Evolutionary conservation across 2,797 vertebrate genomes (phyloP).

Genomic region (Catharus ustulatus): DNA sequence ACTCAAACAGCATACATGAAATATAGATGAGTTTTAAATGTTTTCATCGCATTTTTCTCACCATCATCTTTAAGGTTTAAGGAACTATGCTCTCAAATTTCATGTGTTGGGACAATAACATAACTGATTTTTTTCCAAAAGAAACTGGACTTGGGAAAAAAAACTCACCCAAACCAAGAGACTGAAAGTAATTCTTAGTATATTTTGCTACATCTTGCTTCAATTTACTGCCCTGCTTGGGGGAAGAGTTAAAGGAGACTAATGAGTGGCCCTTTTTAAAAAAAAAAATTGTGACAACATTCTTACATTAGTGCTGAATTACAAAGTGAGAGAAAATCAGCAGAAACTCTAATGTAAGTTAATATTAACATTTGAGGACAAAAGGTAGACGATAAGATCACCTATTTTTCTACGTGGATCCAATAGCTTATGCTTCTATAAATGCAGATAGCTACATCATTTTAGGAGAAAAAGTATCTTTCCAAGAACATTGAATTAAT

Average conservation of each 20-base stretch:
- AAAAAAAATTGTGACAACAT: background rate
- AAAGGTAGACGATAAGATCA: background rate
- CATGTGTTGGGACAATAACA: background rate
- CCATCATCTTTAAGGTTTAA: background rate
- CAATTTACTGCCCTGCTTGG: background rate
- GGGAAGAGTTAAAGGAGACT: background rate
- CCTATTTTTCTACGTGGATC: background rate
- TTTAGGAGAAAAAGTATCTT: background rate
- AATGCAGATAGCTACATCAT: background rate
- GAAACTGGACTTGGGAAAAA: background rate
- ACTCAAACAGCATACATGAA: background rate
- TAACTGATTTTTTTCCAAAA: background rate
- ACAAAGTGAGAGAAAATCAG: background rate
- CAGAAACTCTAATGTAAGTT: background rate
- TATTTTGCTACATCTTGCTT: background rate
- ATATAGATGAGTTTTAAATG: background rate
- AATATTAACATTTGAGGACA: background rate
- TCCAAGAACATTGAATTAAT: background rate
- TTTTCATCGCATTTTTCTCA: background rate
- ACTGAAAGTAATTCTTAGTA: background rate
- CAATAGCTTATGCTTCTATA: background rate
- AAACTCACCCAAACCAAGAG: background rate
- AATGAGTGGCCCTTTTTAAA: background rate
- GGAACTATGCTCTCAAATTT: background rate
- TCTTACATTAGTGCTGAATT: background rate